Conservation (phyloP, 2,888 invertebrate species). For the Portevinia maculata region DNA sequence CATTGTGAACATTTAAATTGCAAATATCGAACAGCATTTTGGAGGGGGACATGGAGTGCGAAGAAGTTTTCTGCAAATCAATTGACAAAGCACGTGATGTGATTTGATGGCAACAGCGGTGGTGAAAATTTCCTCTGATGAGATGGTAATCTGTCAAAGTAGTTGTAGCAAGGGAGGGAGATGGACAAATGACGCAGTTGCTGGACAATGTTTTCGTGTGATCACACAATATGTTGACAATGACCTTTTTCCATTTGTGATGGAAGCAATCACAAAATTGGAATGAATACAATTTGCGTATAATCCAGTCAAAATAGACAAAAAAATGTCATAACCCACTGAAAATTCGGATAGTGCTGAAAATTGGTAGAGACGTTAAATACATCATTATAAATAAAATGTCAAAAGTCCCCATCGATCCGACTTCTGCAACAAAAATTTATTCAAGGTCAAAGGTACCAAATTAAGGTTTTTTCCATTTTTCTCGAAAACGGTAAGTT, state of each 20-base stretch:
- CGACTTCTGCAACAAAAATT: too few relatives aligned
- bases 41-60: constrained; percentile 13
- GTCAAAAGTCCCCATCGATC: too few relatives aligned
- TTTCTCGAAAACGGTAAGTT: too few relatives aligned
- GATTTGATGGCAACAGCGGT: constrained; percentile 45
- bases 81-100: constrained; percentile 64
- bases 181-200: constrained; percentile 12
- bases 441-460: too few relatives aligned
- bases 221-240: constrained; percentile 65
- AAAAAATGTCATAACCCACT: too few relatives aligned
- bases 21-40: constrained; percentile 58
- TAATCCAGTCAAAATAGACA: too few relatives aligned
- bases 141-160: constrained; percentile 40
- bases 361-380: too few relatives aligned
- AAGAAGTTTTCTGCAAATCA: constrained; percentile 63
- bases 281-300: constrained; percentile 72
- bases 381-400: too few relatives aligned
- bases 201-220: constrained; percentile 55
- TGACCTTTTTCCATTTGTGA: constrained; percentile 57
- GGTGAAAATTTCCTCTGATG: constrained; percentile 11
- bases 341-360: constrained; percentile 64
- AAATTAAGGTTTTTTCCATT: too few relatives aligned
- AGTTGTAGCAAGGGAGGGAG: background rate
- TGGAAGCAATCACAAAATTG: constrained; percentile 61
- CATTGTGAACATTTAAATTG: constrained; percentile 67